Conservation (phyloP, 2,888 invertebrate species). For the Lamellibrachia satsuma region DNA sequence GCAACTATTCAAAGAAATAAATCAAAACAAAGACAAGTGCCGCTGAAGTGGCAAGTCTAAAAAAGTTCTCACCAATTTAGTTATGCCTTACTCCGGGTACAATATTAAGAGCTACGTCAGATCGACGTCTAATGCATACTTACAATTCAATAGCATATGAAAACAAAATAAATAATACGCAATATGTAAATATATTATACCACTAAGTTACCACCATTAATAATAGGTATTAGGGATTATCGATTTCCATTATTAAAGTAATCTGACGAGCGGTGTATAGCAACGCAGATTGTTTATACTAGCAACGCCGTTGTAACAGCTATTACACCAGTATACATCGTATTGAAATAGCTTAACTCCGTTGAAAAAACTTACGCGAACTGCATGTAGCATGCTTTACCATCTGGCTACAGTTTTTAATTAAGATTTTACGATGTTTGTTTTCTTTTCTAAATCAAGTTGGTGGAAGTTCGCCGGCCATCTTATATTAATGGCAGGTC, state of each 20-base stretch:
- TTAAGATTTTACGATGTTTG: neutral
- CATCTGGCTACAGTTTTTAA: neutral
- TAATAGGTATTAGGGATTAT: neutral
- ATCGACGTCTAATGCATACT: neutral
- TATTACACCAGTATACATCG: neutral
- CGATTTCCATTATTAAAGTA: neutral
- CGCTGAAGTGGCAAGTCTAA: too few relatives aligned
- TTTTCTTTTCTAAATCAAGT: neutral
- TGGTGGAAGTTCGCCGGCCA: slow-evolving; percentile 17
- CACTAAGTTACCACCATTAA: neutral
- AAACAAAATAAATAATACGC: neutral
- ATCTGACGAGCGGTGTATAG: neutral
- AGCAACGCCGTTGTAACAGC: slow-evolving; percentile 9
- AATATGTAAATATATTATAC: neutral
- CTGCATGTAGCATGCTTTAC: neutral
- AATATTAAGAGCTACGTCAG: too few relatives aligned
- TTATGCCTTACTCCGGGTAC: too few relatives aligned
- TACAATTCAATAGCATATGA: neutral
- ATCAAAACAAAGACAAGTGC: too few relatives aligned
- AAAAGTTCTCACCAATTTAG: too few relatives aligned
- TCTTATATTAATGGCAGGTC: neutral
- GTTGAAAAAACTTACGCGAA: neutral
- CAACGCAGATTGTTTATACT: neutral
- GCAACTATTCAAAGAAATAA: too few relatives aligned
- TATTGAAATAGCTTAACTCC: neutral